Base-by-base conservation (phyloP, 64 coral and sea anemone genomes). In the Dendrophyllia cribrosa region DNA sequence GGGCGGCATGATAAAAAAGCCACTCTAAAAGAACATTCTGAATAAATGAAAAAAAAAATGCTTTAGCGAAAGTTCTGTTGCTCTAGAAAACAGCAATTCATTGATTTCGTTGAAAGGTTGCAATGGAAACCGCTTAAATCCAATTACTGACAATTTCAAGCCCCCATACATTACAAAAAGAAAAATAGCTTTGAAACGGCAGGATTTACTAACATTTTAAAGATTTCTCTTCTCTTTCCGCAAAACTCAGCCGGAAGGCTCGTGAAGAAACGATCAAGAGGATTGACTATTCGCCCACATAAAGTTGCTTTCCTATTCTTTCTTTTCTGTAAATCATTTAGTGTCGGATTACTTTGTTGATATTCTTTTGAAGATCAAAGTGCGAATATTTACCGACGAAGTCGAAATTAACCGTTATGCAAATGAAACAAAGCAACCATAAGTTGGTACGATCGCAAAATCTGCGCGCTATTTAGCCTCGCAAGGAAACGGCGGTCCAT, bases 1-100 rank as follows among this genome's bases (percentile, higher is more conserved):
- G 60, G 56, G 69, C 92, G 92, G 92, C 79, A 59, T 59, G 69
- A 77, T 91, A 88, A 91, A 97, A 86, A 76, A 71, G 68, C 59
- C 59, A 50, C 26, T 22, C 58, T 62, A 79, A 79, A 59, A 59
- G 24, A 51, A 84, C 43, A 84, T 47, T 84, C 58, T 84, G 46
- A 84, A 84, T 82, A 64, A 47, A 59, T 50, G 52, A 88, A 45
- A 87, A 55, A 50, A 74, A 88, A 91, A 82, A 71, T 94, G 81
- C 88, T 89, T 77, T 70, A 34, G 53, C 16, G 72, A 64, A 19
- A 82, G 12, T 43, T 92, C 76, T 82, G 86, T 91, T 79, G 61
- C 80, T 84, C 43, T 51, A 47, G 62, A 84, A 84, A 68, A 43
- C 34, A 63, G 58, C 43, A 44, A 26, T 15, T 11, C 70, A 26